Evolutionary conservation across 1,140 invertebrate species (phyloP), one percentile per base, ranked within the genome.

Genomic region (Penaeus vannamei): DNA sequence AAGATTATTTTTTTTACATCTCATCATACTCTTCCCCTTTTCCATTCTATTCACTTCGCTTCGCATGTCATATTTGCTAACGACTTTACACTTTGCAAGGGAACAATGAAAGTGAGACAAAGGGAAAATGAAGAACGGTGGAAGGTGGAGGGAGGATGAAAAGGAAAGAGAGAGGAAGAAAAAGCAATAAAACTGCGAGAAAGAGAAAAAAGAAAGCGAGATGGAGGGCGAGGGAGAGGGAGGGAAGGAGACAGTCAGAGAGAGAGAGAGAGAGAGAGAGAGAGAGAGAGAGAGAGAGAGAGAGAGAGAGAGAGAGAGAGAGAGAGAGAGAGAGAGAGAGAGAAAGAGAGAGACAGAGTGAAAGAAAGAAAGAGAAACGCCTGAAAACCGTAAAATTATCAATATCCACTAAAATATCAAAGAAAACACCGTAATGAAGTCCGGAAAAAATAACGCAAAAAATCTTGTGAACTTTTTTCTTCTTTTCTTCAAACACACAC

Each of bases 81-180:
- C 17, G 53, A 53, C 53, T 53, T 53, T 53, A 53, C 53, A 53
- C 53, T 53, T 53, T 53, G 53, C 53, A 53, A 12, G 53, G 17
- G 53, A 53, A 53, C 53, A 53, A 53, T 53, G 66, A 72, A 72
- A 32, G 12, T n/a, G 66, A 72, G 32, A 32, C 66, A 32, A 72
- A 72, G 32, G 66, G 66, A 72, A 72, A 72, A 72, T 72, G 66
- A 72, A 22, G 32, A 72, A 72, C 32, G n/a, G 66, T 72, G 17
- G 17, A 32, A 72, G 17, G 66, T 22, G 66, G 66, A 72, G 66
- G 32, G 32, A n/a, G 22, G 32, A 20, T 17, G 32, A 26, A 32
- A 14, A 72, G 8, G 26, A 66, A 66, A 32, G 66, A 72, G n/a
- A 32, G 32, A 26, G 66, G 66, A 72, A 32, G 32, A 32, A 1